Evolutionary conservation across 2,888 invertebrate species (phyloP), one percentile per base, ranked within the genome.

Genomic region (Protophormia terraenovae): DNA sequence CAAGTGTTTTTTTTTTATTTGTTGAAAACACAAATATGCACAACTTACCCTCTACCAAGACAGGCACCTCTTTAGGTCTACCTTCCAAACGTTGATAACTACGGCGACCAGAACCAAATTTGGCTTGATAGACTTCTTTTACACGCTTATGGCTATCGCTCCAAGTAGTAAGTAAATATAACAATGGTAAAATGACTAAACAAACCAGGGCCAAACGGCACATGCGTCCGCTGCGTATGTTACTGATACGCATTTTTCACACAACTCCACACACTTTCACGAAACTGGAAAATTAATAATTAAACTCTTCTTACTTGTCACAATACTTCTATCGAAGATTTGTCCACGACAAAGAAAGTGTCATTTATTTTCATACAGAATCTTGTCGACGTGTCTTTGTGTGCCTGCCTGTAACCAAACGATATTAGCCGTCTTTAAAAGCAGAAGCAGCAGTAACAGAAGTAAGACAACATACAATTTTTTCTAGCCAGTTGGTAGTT

Each of bases 151-250:
- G 93, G 60, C 94, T 93, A 88, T 92, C 93, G 50, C 94, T 94
- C 94, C 95, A 95, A 86, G 93, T 94, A 87, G 94, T 93, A 83
- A 96, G 91, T 87, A 95, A 93, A 91, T 95, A 96, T 75, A 96
- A 90, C 78, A 96, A 90, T 87, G 95, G 92, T 88, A 95, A 87
- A 85, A 95, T 92, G 86, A 95, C 92, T 87, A 93, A 91, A 88
- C 94, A 93, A 72, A 93, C 93, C 69, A 93, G 91, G 12, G 91
- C 91, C 87, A 95, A 92, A 87, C 95, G 94, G 87, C 94, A 92
- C 82, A 95, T 93, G 86, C 95, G 93, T 53, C 94, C 95, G 69
- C 94, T 94, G 88, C 95, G 93, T 69, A 95, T 91, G 88, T 94
- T 95, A 87, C 95, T 94, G 77, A 95, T 94, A 88, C 94, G 94